Conservation (phyloP, 2,113 vertebrate genomes). For the Psephotus haematonotus region DNA sequence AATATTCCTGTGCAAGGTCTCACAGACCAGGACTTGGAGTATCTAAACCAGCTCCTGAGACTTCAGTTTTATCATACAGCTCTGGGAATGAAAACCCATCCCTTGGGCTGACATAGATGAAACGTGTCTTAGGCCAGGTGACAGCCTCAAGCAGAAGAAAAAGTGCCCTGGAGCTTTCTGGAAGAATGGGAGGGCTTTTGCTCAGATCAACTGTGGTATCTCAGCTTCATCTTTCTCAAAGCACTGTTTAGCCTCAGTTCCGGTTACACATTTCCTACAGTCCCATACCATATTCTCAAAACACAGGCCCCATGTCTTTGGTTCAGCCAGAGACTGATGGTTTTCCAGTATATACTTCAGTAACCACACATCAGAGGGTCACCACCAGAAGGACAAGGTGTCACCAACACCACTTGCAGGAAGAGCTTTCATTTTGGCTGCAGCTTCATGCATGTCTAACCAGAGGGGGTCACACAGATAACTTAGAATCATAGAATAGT, state of each 20-base stretch:
- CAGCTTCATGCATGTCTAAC: fast-evolving
- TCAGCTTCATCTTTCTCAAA: not conserved
- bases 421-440: not conserved
- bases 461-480: not conserved
- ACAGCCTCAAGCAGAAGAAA: not conserved
- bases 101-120: too few relatives aligned
- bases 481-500: too few relatives aligned
- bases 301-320: fast-evolving
- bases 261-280: not conserved
- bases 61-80: not conserved
- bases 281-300: not conserved
- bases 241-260: not conserved
- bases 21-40: not conserved
- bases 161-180: not conserved
- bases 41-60: not conserved
- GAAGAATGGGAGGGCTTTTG: not conserved
- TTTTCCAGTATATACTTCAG: not conserved
- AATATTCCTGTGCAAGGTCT: not conserved
- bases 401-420: not conserved
- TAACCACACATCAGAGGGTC: not conserved
- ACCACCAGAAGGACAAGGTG: not conserved
- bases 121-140: fast-evolving
- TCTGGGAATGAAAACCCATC: not conserved
- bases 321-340: not conserved
- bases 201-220: fast-evolving